phyloP scores from a whole-genome alignment of 2,888 invertebrate genomes.

The Chromoteleia sp. region DNA sequence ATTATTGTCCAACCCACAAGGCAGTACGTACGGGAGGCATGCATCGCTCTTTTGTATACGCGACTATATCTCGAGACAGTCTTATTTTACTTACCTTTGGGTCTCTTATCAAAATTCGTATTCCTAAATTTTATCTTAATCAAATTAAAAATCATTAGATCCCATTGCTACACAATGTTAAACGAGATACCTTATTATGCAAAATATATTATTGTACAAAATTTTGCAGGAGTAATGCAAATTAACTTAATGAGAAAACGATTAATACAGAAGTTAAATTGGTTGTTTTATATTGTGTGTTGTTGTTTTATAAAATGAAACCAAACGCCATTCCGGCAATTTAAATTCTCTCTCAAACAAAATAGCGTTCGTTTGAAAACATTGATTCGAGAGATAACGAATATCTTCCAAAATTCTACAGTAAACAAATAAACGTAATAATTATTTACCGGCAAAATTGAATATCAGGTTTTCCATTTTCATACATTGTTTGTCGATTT shows the following conservation, averaged over 20 bases:
- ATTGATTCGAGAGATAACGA: background rate
- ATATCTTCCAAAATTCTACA: conserved; percentile 6
- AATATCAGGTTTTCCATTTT: background rate
- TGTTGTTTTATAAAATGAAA: too few relatives aligned
- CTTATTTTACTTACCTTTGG: conserved; percentile 20
- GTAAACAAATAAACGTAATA: background rate
- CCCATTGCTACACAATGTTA: too few relatives aligned
- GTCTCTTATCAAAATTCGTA: background rate
- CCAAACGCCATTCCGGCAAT: background rate
- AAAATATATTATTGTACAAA: too few relatives aligned
- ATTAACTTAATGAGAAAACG: background rate
- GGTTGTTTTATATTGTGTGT: conserved; percentile 9
- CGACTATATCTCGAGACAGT: conserved; percentile 34
- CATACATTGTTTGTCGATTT: background rate
- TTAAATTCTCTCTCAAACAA: conserved; percentile 5
- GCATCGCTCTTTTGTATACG: conserved; percentile 34
- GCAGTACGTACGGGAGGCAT: conserved; percentile 44
- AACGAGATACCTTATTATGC: too few relatives aligned
- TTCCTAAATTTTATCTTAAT: background rate
- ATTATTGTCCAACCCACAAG: conserved; percentile 56
- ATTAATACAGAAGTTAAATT: background rate
- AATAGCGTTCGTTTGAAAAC: conserved; percentile 4
- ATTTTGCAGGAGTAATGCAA: background rate
- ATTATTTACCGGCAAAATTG: background rate
- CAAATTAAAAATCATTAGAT: too few relatives aligned